Evolutionary conservation across 1,140 invertebrate species (phyloP), one percentile per base, ranked within the genome.

Genomic region (Himalopsyche phryganea): DNA sequence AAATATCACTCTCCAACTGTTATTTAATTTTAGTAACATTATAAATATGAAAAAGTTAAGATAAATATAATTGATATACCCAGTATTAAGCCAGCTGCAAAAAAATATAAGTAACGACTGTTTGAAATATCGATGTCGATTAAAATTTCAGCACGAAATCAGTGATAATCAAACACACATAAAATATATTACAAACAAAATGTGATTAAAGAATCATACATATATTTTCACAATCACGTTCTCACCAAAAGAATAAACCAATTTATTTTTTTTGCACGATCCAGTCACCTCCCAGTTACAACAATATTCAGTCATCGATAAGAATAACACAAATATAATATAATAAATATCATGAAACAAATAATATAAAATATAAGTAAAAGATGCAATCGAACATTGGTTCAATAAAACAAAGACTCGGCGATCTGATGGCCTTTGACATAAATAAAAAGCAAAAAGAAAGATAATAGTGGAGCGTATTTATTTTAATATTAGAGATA

Each of bases 401-500:
- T 5, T 13, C 38, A 40, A 40, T n/a, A n/a, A n/a, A 11, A 15
- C 38, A 40, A 28, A 28, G 23, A 9, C 23, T 5, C 9, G 23
- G 23, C 23, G 23, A 28, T 28, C 23, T 28, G 23, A 28, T 62
- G 47, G 48, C 60, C 60, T 51, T 40, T 47, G 46, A 50, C 60
- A 58, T 62, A 62, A 62, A 62, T 62, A 58, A 49, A 53, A 53
- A 53, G 15, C 41, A 18, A 53, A 53, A 41, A 46, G 18, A 23
- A n/a, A 63, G 61, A 63, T 63, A 54, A 63, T 51, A 33, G 52
- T 18, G 48, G 47, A 49, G 28, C 45, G 41, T 63, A 63, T 63
- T 63, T 63, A 63, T 63, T 63, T 58, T 62, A 44, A 51, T 63
- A 58, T 58, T 44, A 63, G 61, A 63, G 58, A 63, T 62, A 13